Base-by-base conservation (phyloP, 2,888 invertebrate genomes). In the Rhabditoides inermis region DNA sequence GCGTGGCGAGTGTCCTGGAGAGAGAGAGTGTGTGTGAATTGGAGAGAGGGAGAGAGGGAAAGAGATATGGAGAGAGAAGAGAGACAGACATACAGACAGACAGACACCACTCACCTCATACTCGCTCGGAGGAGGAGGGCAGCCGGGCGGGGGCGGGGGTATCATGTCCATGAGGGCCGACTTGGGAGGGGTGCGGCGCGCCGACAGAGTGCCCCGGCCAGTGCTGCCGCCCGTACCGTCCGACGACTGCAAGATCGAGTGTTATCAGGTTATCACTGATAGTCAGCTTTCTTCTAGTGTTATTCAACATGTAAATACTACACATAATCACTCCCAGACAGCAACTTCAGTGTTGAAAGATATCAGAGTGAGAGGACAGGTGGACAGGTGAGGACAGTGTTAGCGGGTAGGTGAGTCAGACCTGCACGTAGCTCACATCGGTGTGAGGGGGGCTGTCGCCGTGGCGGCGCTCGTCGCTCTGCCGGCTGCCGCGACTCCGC, bases 361-460 rank as follows among this genome's bases (percentile, higher is more conserved):
- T n/a, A n/a, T n/a, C n/a, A n/a, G n/a, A n/a, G n/a, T n/a, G n/a
- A n/a, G n/a, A n/a, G n/a, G n/a, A n/a, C n/a, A n/a, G n/a, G n/a
- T n/a, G n/a, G n/a, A n/a, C n/a, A n/a, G n/a, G n/a, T n/a, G n/a
- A n/a, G n/a, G n/a, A n/a, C n/a, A n/a, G n/a, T n/a, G n/a, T n/a
- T n/a, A n/a, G n/a, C n/a, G n/a, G n/a, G n/a, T n/a, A n/a, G n/a
- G n/a, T n/a, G n/a, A n/a, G n/a, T n/a, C n/a, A n/a, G n/a, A 63
- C 66, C 62, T 67, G 70, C 46, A 70, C 62, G 55, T 69, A 70
- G 58, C 69, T 69, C 42, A 70, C 65, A 60, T 70, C 70, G 18
- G 70, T 70, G 55, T 70, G 68, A 40, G 68, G 68, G 15, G 70
- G 70, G 53, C 70, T 70, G 53, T 68, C 68, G 40, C 61, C 61